A percentile compares a stretch with the other conserved stretches of the same genome.
These are phyloP conservation scores for Pleuronectes platessa DNA, from an alignment of 2,113 vertebrate species.

Conservation along the genomic window DNA sequence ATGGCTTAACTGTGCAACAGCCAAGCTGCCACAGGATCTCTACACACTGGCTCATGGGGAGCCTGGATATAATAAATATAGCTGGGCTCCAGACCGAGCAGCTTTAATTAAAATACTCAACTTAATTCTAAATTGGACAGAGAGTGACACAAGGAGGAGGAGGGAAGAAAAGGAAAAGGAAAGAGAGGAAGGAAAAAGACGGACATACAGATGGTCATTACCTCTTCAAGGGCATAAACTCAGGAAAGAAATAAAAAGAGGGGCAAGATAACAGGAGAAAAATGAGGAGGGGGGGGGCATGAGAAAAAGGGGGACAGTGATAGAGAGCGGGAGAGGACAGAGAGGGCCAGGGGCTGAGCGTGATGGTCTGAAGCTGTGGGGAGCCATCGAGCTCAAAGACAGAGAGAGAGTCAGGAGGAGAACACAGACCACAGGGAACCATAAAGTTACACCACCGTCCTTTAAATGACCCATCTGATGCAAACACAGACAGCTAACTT, in stretches of 20 bases:
- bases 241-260: conserved; percentile 35
- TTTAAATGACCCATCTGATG: conserved; percentile 67
- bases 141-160: conserved; percentile 2
- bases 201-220: conserved; percentile 46
- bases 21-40: conserved; percentile 31
- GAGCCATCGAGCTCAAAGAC: conserved; percentile 69
- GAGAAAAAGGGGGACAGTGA: conserved; percentile 52
- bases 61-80: background rate
- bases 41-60: background rate
- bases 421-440: conserved; percentile 62
- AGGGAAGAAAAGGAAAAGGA: conserved; percentile 13
- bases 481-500: conserved; percentile 22
- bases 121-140: conserved; percentile 19
- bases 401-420: conserved; percentile 54
- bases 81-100: background rate
- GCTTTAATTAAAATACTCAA: conserved; percentile 34
- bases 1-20: background rate
- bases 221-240: conserved; percentile 66
- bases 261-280: conserved; percentile 56
- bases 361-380: conserved; percentile 69
- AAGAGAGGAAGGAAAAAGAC: conserved; percentile 22
- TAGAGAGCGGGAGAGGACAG: conserved; percentile 64
- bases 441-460: conserved; percentile 47
- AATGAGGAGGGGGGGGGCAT: conserved; percentile 22
- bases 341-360: conserved; percentile 66